Evolutionary conservation across 2,888 invertebrate species (phyloP).

Genomic region (Merodon equestris): DNA sequence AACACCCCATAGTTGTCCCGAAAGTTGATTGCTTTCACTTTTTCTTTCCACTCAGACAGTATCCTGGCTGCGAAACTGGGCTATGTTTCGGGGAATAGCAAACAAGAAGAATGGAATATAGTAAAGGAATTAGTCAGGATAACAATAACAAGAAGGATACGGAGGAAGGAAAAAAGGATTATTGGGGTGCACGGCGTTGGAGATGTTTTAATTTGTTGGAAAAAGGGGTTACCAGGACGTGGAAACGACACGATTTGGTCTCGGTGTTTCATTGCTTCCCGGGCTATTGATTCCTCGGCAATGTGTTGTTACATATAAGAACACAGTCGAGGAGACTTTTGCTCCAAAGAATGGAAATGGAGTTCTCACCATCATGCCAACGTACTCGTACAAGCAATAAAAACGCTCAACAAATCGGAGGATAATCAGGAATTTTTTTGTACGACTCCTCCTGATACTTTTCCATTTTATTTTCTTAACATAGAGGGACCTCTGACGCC

Average conservation of each 20-base stretch:
- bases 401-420: not conserved
- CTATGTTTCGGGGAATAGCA: not conserved
- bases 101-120: constrained; percentile 38
- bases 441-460: constrained; percentile 20
- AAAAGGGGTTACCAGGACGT: constrained; percentile 3
- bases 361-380: not conserved
- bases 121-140: constrained; percentile 34
- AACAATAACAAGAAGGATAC: not conserved
- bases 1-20: constrained; percentile 25
- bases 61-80: not conserved
- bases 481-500: not conserved
- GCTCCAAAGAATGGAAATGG: too few relatives aligned
- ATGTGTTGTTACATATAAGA: too few relatives aligned
- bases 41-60: constrained; percentile 8
- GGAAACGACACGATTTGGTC: not conserved
- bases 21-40: constrained; percentile 36
- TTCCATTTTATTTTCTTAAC: not conserved
- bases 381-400: constrained; percentile 8
- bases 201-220: constrained; percentile 27
- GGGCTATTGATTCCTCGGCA: not conserved
- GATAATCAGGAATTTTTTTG: too few relatives aligned
- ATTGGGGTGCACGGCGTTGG: not conserved
- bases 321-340: too few relatives aligned
- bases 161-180: constrained; percentile 3
- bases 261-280: not conserved